These are phyloP conservation scores for Sylvilagus floridanus DNA, from an alignment of 2,797 vertebrate genomes.

Conservation along the genomic window DNA sequence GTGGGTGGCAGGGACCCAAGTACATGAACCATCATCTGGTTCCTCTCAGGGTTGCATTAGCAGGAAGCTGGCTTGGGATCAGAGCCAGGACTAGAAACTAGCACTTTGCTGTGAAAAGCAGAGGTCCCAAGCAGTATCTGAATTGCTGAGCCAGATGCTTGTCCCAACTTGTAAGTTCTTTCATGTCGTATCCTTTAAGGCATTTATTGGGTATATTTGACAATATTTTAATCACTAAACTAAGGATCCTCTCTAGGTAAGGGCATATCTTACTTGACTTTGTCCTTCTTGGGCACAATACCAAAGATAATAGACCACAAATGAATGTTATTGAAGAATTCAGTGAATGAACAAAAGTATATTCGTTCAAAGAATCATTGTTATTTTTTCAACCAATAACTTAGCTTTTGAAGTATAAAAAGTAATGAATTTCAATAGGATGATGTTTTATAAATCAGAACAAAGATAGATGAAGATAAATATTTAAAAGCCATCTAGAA, in stretches of 20 bases:
- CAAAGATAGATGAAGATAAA: neutral
- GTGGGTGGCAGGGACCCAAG: too few relatives aligned
- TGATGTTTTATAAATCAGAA: neutral
- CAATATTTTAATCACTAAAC: neutral
- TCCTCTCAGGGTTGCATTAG: too few relatives aligned
- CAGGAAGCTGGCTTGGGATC: too few relatives aligned
- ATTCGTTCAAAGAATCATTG: neutral
- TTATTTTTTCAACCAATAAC: neutral
- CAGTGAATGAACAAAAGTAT: neutral
- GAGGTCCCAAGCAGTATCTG: too few relatives aligned
- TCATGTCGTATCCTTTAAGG: neutral
- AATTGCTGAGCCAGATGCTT: too few relatives aligned
- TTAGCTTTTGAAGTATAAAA: slow-evolving; percentile 1
- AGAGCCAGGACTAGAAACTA: too few relatives aligned
- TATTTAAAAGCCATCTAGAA: slow-evolving; percentile 16
- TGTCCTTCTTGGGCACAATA: neutral
- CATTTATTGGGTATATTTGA: neutral
- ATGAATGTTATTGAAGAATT: neutral
- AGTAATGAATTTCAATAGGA: neutral
- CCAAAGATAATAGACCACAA: neutral
- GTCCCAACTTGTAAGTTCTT: neutral
- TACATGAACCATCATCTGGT: too few relatives aligned
- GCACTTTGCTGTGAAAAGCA: too few relatives aligned
- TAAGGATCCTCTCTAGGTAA: neutral
- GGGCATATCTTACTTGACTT: neutral